Base-by-base conservation (phyloP, 2,888 invertebrate genomes). In the Cryptocheilus praepositus region DNA sequence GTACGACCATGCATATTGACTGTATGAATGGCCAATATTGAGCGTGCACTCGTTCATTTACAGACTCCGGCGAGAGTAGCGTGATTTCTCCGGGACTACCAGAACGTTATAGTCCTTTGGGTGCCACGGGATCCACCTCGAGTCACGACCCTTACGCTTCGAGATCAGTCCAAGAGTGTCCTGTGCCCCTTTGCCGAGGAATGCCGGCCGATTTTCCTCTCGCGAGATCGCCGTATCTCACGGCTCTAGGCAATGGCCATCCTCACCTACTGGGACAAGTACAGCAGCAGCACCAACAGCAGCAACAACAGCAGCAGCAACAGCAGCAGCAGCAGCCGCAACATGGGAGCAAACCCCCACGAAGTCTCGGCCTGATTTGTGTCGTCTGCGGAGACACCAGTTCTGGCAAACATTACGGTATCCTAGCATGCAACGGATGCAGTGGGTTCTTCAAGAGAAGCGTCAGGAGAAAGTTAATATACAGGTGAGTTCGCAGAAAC, bases 381-480 rank as follows among this genome's bases (percentile, higher is more conserved):
- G 96, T 98, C 61, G 98, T 99, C 0, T 98, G 98, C 84, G 98
- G 98, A 0, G 98, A 98, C 89, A 98, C 98, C 5, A 97, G 97
- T 81, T 97, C 97, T 1, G 98, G 98, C 1, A 98, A 98, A 85
- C 98, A 98, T 89, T 98, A 98, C 89, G 98, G 99, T 0, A 98
- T 99, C 84, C 92, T 99, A 73, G 99, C 99, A 0, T 99, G 99
- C 89, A 99, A 99, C 86, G 99, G 99, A 0, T 99, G 99, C 91
- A 98, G 97, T 65, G 99, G 99, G 0, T 99, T 99, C 91, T 99
- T 99, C 91, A 99, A 99, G 88, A 90, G 99, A 75, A 97, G 97
- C 77, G 98, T 99, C 45, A 92, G 98, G 62, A 92, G 98, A 85
- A 98, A 98, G 91, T 93, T 99, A 71, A 98, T 98, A 80, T 99